Evolutionary conservation across 2,113 vertebrate genomes (phyloP).

Genomic region (Heptranchias perlo): DNA sequence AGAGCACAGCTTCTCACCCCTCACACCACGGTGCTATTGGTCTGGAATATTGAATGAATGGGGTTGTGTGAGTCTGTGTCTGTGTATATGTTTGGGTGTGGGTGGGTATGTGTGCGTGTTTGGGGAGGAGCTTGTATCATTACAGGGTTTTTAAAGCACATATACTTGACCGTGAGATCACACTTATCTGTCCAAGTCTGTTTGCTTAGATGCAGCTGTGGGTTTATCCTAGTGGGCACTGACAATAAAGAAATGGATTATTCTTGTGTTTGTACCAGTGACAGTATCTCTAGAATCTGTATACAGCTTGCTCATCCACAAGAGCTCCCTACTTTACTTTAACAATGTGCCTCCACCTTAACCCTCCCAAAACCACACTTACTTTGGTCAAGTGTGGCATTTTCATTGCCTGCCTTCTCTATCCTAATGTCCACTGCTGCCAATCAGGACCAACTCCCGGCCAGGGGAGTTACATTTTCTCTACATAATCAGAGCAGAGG

Average conservation of each 20-base stretch:
- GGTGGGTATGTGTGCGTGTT: neutral
- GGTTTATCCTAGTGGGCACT: neutral
- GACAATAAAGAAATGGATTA: neutral
- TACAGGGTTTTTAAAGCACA: too few relatives aligned
- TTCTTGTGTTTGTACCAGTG: neutral
- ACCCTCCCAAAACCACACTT: neutral
- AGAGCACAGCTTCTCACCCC: neutral
- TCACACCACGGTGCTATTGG: neutral
- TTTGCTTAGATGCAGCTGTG: neutral
- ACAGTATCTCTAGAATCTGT: neutral
- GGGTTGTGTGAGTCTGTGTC: too few relatives aligned
- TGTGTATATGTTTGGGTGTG: neutral
- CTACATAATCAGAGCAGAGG: neutral
- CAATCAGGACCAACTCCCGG: neutral
- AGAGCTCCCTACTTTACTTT: neutral
- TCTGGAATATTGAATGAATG: too few relatives aligned
- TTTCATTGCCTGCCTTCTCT: neutral
- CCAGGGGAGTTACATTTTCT: neutral
- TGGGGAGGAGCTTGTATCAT: neutral
- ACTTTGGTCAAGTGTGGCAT: neutral
- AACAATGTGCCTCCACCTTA: neutral
- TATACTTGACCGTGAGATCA: too few relatives aligned
- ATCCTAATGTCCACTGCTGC: neutral
- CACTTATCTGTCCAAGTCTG: too few relatives aligned
- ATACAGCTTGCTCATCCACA: neutral